phyloP scores from a whole-genome alignment of 2,797 vertebrate species.

The Melanotaenia trifasciata region DNA sequence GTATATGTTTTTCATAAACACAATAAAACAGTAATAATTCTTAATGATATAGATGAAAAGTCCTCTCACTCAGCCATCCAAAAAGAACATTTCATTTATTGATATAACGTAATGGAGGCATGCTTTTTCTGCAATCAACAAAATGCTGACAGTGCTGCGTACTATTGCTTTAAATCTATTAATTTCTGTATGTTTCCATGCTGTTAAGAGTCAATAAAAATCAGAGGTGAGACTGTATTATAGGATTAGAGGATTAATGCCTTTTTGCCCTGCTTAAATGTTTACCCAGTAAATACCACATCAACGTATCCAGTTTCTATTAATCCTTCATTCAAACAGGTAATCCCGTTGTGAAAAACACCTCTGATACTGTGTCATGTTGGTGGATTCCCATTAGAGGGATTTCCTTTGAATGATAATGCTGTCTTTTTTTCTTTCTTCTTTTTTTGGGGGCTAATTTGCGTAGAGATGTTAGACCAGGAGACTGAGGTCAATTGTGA shows the following conservation, averaged over 20 bases:
- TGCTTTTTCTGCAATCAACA: constrained; percentile 1
- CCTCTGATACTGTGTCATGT: constrained; percentile 21
- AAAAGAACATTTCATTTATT: background rate
- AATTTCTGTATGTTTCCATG: constrained; percentile 19
- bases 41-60: background rate
- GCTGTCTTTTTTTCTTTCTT: background rate
- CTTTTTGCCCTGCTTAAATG: constrained; percentile 39
- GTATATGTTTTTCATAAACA: background rate
- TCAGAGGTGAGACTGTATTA: constrained; percentile 40
- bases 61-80: no score
- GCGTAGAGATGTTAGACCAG: background rate
- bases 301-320: constrained; percentile 40
- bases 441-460: background rate
- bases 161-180: background rate
- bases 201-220: background rate
- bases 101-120: background rate
- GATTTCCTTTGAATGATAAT: background rate
- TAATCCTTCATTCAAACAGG: constrained; percentile 58
- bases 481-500: background rate
- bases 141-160: background rate
- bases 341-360: constrained; percentile 42
- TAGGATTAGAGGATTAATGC: constrained; percentile 61
- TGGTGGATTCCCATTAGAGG: constrained; percentile 23
- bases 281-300: constrained; percentile 45
- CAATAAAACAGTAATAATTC: background rate